A percentile compares a stretch with the other conserved stretches of the same genome.
phyloP scores from a whole-genome alignment of 2,888 invertebrate species.

The Acrobasis suavella region DNA sequence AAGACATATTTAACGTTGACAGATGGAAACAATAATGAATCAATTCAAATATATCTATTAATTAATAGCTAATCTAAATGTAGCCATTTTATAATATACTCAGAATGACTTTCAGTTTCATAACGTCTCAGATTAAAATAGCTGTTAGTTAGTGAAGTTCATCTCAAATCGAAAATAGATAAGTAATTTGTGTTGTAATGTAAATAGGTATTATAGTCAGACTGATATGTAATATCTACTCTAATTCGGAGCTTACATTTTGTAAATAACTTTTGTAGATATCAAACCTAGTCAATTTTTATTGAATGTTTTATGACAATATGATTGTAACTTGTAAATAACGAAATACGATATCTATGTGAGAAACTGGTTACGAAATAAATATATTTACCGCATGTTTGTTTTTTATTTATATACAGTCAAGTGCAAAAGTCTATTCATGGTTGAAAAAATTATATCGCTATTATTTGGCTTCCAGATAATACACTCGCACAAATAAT shows the following conservation, averaged over 20 bases:
- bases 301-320: conserved; percentile 79
- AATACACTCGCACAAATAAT: too few species aligned
- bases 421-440: too few species aligned
- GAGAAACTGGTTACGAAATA: conserved; percentile 69
- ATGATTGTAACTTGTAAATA: conserved; percentile 75
- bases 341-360: conserved; percentile 58
- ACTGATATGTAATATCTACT: conserved; percentile 69
- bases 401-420: conserved; percentile 32
- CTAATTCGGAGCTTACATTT: conserved; percentile 74
- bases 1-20: not conserved
- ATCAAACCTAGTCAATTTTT: conserved; percentile 78
- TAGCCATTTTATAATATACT: not conserved
- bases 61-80: conserved; percentile 5
- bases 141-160: conserved; percentile 26
- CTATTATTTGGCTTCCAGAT: too few species aligned
- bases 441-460: too few species aligned
- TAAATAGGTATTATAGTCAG: conserved; percentile 56
- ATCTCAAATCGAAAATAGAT: conserved; percentile 22
- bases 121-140: conserved; percentile 12
- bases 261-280: conserved; percentile 77
- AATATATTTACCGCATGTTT: conserved; percentile 58
- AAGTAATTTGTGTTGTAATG: conserved; percentile 37
- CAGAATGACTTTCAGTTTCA: not conserved
- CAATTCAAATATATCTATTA: not conserved
- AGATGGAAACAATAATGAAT: not conserved